Conservation (phyloP, 2,888 invertebrate genomes). For the Syritta pipiens region DNA sequence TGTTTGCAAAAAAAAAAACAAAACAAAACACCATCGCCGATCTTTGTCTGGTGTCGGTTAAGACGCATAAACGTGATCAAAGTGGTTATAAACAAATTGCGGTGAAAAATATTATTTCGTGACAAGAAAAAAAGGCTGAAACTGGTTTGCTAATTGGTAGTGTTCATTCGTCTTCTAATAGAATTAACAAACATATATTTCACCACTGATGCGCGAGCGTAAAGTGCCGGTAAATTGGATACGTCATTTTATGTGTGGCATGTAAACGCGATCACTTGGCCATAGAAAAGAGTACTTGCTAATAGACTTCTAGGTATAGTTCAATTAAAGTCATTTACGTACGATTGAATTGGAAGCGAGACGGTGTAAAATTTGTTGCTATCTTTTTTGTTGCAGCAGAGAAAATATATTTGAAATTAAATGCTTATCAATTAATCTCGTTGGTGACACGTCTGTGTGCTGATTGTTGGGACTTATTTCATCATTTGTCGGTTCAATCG, state of each 20-base stretch:
- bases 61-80: not conserved
- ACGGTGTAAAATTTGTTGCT: slow-evolving; percentile 8
- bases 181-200: not conserved
- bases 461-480: slow-evolving; percentile 14
- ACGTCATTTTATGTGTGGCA: no score
- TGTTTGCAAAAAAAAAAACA: no score
- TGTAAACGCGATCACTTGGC: no score
- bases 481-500: not conserved
- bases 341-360: not conserved
- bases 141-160: not conserved
- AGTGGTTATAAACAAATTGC: slow-evolving; percentile 1
- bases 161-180: not conserved
- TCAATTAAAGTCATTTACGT: slow-evolving; percentile 4
- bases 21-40: no score
- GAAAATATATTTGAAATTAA: not conserved
- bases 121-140: not conserved
- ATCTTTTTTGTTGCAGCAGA: slow-evolving; percentile 13
- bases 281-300: not conserved
- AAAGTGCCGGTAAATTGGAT: not conserved
- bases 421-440: slow-evolving; percentile 42
- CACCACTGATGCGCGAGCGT: not conserved
- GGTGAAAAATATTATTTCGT: slow-evolving; percentile 2
- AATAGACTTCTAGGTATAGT: slow-evolving; percentile 7
- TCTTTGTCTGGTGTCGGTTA: not conserved
- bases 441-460: slow-evolving; percentile 16